phyloP scores from a whole-genome alignment of 2,888 invertebrate species.

The Spodoptera exigua region DNA sequence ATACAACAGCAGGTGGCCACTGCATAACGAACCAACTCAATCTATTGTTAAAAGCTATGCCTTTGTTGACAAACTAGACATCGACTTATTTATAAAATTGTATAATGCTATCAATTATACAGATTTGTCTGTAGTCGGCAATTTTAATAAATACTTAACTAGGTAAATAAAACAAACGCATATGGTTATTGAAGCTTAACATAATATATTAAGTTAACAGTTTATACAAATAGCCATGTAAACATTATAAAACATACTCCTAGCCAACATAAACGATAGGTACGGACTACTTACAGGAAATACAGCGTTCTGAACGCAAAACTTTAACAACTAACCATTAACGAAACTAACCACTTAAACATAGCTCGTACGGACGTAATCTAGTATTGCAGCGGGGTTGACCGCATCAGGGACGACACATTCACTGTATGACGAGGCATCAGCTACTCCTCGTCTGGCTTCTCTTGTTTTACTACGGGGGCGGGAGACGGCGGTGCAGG shows the following conservation, averaged over 20 bases:
- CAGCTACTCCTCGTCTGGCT: slow-evolving; percentile 76
- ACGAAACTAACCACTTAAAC: slow-evolving; percentile 73
- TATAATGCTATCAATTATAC: slow-evolving; percentile 9
- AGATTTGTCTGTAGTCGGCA: background rate
- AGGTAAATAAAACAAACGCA: slow-evolving; percentile 30
- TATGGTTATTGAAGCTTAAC: slow-evolving; percentile 77
- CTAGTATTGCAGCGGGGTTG: slow-evolving; percentile 86
- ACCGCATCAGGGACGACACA: slow-evolving; percentile 83
- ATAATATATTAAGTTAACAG: slow-evolving; percentile 86
- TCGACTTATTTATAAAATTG: slow-evolving; percentile 18
- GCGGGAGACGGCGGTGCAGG: slow-evolving; percentile 61
- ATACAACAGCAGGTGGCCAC: slow-evolving; percentile 88
- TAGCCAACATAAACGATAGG: slow-evolving; percentile 80
- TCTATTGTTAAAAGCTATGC: slow-evolving; percentile 17
- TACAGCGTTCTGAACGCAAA: slow-evolving; percentile 87
- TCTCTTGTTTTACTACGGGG: slow-evolving; percentile 81
- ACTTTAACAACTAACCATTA: slow-evolving; percentile 78
- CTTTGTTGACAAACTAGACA: slow-evolving; percentile 16
- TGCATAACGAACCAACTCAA: slow-evolving; percentile 49
- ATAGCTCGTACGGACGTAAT: slow-evolving; percentile 84
- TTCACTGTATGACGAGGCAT: slow-evolving; percentile 50
- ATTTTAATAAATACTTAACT: background rate
- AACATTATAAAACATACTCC: slow-evolving; percentile 86
- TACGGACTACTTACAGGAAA: slow-evolving; percentile 70
- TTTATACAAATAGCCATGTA: slow-evolving; percentile 87